Conservation (phyloP, 2,888 invertebrate species). For the Notodonta ziczac region DNA sequence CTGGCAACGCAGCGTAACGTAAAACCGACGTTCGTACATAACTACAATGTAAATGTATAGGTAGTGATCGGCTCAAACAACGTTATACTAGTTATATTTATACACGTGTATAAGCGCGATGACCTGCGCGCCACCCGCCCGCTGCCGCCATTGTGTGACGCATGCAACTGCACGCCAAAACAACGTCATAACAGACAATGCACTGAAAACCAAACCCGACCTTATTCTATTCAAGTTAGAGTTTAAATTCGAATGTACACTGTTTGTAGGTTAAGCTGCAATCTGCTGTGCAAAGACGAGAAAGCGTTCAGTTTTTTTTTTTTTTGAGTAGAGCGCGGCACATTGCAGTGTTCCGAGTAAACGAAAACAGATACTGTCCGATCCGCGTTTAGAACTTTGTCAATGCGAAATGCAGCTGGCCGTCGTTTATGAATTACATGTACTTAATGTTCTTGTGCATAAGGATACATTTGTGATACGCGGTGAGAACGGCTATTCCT, state of each 20-base stretch:
- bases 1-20: slow-evolving; percentile 74
- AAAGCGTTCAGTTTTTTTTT: slow-evolving; percentile 76
- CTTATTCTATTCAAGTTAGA: slow-evolving; percentile 33
- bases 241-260: slow-evolving; percentile 29
- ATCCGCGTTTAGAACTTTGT: slow-evolving; percentile 36
- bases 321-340: slow-evolving; percentile 66
- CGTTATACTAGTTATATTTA: slow-evolving; percentile 47
- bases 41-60: slow-evolving; percentile 40
- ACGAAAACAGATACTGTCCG: slow-evolving; percentile 61
- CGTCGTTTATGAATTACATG: slow-evolving; percentile 12
- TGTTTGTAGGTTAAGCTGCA: slow-evolving; percentile 46
- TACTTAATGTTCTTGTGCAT: no score
- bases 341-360: slow-evolving; percentile 74
- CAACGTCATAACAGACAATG: slow-evolving; percentile 52
- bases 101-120: slow-evolving; percentile 68
- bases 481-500: background rate
- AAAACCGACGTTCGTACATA: slow-evolving; percentile 56
- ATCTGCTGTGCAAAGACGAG: slow-evolving; percentile 43
- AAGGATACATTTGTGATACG: background rate
- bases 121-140: slow-evolving; percentile 66
- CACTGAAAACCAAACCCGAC: slow-evolving; percentile 35
- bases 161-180: slow-evolving; percentile 48
- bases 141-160: slow-evolving; percentile 70
- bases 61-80: slow-evolving; percentile 58
- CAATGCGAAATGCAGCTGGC: slow-evolving; percentile 57